Conservation (phyloP, 1,140 invertebrate genomes). For the Trypoxylus dichotomus region DNA sequence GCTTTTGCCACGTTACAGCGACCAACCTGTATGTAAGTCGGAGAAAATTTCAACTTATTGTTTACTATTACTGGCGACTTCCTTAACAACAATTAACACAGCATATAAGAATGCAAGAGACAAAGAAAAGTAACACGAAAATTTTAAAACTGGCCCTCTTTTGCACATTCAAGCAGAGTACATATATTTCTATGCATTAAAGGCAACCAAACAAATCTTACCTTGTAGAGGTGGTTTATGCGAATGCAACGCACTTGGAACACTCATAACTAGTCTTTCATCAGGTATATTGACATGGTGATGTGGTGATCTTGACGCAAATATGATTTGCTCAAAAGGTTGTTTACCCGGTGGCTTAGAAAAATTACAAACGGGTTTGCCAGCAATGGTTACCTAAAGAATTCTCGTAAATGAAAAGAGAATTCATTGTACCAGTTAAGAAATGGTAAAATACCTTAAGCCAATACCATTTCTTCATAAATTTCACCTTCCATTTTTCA, state of each 20-base stretch:
- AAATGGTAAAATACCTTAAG: conserved; percentile 67
- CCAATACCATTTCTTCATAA: conserved; percentile 82
- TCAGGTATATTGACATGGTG: neutral
- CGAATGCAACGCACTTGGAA: conserved; percentile 90
- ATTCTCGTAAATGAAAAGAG: conserved; percentile 21
- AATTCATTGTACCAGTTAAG: conserved; percentile 29
- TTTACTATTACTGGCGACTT: too few species aligned
- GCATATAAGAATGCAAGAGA: too few species aligned
- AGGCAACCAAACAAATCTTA: conserved; percentile 40
- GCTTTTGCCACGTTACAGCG: too few species aligned
- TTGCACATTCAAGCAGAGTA: too few species aligned
- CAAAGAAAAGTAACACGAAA: too few species aligned
- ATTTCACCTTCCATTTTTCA: conserved; percentile 72
- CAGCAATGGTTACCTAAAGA: conserved; percentile 68
- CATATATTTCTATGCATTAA: too few species aligned
- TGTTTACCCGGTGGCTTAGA: conserved; percentile 71
- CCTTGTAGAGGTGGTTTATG: conserved; percentile 81
- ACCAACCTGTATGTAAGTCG: too few species aligned
- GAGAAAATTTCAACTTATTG: too few species aligned
- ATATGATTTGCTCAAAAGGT: conserved; percentile 79
- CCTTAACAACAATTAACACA: too few species aligned
- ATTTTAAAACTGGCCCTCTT: too few species aligned
- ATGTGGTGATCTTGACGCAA: conserved; percentile 58
- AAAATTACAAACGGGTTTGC: conserved; percentile 71
- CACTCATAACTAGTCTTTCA: conserved; percentile 67